Evolutionary conservation across 1,140 invertebrate species (phyloP), one percentile per base, ranked within the genome.

Genomic region (Microplitis demolitor): DNA sequence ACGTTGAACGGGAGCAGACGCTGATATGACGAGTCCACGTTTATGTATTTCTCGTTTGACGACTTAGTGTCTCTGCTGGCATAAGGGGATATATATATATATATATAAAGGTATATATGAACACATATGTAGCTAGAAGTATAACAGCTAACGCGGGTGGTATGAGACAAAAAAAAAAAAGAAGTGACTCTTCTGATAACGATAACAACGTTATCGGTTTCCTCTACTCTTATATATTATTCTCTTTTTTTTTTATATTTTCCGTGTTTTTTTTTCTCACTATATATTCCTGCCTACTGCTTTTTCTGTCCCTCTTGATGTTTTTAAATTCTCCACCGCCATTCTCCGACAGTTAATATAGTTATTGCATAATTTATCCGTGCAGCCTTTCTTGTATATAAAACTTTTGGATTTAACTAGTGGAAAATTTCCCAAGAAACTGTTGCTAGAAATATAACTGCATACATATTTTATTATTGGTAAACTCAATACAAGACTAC

Each of bases 171-270:
- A 31, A 58, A 71, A 66, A 74, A 62, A 80, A 75, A 77, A 82
- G 74, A 78, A 79, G 77, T 61, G 61, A 74, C 78, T 71, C 45
- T 80, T 45, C 74, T 69, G 83, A 84, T 84, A 84, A 80, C 82
- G 83, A 83, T 82, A 80, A 83, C 78, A 63, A 73, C 68, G 73
- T 71, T 83, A 84, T 84, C 80, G 76, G 56, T 50, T 68, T 69
- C 73, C 73, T 74, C 72, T 76, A 68, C 75, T 69, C 73, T 74
- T 9, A 45, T 24, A 24, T 24, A 24, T 24, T 45, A 45, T 45
- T 78, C 75, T 74, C 31, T 60, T 73, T 71, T 61, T 54, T 63
- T 63, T 39, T 72, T 67, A 66, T 53, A 60, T 35, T 54, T 63
- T 62, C 45, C 66, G 13, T 60, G 56, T 62, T 61, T 68, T 64